Percentiles rank a stretch among this genome's conserved stretches.
These are phyloP conservation scores for Aldabrachelys gigantea DNA, from an alignment of 2,113 vertebrate genomes.

Conservation along the genomic window DNA sequence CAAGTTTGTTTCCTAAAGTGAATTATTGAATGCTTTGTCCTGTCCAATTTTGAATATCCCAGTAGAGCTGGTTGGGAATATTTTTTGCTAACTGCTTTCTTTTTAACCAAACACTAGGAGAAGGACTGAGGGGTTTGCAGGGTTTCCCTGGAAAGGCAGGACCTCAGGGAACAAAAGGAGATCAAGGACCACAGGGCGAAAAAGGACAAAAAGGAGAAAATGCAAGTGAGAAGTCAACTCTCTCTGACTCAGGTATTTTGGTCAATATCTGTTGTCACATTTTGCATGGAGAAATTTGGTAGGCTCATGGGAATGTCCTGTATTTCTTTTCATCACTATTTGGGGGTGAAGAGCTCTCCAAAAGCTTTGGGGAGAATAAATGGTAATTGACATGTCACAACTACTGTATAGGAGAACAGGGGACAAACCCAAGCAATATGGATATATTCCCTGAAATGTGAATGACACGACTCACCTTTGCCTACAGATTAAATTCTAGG, in stretches of 20 bases:
- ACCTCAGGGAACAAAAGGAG: background rate
- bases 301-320: background rate
- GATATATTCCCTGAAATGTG: background rate
- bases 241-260: background rate
- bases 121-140: background rate
- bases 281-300: background rate
- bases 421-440: background rate
- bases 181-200: background rate
- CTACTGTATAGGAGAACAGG: background rate
- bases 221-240: background rate
- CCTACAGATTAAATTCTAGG: background rate
- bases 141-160: constrained; percentile 2
- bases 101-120: background rate
- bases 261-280: background rate
- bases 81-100: background rate
- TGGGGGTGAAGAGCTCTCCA: background rate
- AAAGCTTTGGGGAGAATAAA: background rate
- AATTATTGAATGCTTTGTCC: background rate
- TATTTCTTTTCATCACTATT: background rate
- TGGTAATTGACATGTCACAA: background rate
- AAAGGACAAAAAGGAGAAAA: background rate
- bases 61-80: background rate
- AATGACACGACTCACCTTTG: background rate
- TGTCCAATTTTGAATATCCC: constrained; percentile 24
- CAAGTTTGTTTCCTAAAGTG: background rate